A percentile compares a stretch with the other conserved stretches of the same genome.
Conservation (phyloP, 2,113 vertebrate genomes). For the Caloenas nicobarica region DNA sequence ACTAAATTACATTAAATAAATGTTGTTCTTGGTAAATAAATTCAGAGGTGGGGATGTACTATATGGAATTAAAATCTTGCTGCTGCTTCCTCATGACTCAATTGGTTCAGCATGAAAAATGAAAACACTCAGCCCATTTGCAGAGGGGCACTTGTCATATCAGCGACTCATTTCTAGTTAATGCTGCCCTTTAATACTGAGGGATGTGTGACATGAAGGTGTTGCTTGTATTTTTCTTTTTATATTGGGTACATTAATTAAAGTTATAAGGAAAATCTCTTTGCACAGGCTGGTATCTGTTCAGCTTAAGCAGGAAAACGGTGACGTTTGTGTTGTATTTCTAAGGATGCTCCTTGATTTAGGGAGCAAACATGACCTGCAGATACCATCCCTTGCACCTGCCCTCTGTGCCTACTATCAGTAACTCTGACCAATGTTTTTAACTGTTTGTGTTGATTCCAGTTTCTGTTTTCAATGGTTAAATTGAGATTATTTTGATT, state of each 20-base stretch:
- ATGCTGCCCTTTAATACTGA: not conserved
- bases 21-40: slow-evolving; percentile 76
- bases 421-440: not conserved
- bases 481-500: not conserved
- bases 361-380: not conserved
- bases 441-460: not conserved
- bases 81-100: slow-evolving; percentile 17
- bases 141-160: not conserved
- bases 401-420: not conserved
- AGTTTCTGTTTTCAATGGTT: not conserved
- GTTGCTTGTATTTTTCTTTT: not conserved
- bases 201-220: not conserved
- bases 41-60: slow-evolving; percentile 62
- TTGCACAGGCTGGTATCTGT: not conserved
- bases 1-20: slow-evolving; percentile 76
- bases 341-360: not conserved
- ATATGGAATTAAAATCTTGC: slow-evolving; percentile 71
- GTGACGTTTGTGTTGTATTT: not conserved
- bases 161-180: slow-evolving; percentile 16
- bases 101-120: slow-evolving; percentile 1
- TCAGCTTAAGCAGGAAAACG: not conserved
- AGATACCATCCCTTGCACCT: not conserved
- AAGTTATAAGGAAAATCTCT: not conserved
- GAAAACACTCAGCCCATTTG: slow-evolving; percentile 44
- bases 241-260: not conserved